Conservation (phyloP, 2,888 invertebrate genomes). For the Eueremaeus valkanovi region DNA sequence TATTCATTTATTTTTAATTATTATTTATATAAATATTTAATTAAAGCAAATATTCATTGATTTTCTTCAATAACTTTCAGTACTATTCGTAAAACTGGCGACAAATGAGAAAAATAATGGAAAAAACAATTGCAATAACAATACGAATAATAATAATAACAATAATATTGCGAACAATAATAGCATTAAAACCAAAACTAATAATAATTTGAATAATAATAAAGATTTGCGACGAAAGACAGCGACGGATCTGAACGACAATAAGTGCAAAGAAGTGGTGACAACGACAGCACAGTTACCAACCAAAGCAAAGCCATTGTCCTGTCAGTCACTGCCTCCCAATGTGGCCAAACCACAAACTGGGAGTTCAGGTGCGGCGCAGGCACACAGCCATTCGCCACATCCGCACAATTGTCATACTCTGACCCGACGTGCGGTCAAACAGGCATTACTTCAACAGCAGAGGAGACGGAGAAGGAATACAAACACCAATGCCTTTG, state of each 20-base stretch:
- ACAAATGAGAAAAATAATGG: not conserved
- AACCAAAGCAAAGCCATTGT: no score
- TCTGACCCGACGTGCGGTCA: slow-evolving; percentile 63
- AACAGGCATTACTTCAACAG: slow-evolving; percentile 70
- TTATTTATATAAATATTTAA: not conserved
- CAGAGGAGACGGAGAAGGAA: slow-evolving; percentile 76
- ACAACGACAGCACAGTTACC: not conserved
- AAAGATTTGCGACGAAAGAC: not conserved
- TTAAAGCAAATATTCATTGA: not conserved
- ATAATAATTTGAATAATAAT: not conserved
- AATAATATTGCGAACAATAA: no score
- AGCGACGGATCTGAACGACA: not conserved
- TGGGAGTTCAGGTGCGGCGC: not conserved
- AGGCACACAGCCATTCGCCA: no score
- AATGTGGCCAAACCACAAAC: no score
- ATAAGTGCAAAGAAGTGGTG: not conserved
- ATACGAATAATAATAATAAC: no score
- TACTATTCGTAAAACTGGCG: not conserved
- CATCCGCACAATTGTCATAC: slow-evolving; percentile 47
- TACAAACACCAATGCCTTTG: slow-evolving; percentile 53
- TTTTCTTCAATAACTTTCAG: not conserved
- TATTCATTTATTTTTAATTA: not conserved
- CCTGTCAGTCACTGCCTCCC: no score
- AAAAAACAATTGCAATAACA: not conserved
- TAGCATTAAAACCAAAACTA: no score